Evolutionary conservation across 2,797 vertebrate species (phyloP).

Genomic region (Sciaenops ocellatus): DNA sequence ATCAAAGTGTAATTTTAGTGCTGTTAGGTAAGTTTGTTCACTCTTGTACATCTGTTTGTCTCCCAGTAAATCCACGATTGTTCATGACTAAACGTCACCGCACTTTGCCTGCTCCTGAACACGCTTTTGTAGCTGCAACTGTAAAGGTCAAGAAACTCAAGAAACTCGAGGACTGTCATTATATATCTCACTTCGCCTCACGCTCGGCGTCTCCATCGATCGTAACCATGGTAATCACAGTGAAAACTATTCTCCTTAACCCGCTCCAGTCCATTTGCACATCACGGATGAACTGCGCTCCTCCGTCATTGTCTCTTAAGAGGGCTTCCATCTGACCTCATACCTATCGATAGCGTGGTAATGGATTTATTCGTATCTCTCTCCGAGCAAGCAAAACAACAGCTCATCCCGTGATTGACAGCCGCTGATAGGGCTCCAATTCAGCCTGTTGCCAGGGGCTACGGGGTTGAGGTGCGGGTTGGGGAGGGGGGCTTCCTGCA

Average conservation of each 20-base stretch:
- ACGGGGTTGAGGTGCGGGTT: conserved; percentile 18
- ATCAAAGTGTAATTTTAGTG: background rate
- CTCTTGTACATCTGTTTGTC: no score
- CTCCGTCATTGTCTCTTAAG: conserved; percentile 13
- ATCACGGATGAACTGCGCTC: background rate
- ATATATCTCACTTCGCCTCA: background rate
- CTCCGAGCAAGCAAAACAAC: conserved; percentile 19
- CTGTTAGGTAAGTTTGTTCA: background rate
- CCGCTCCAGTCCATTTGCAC: conserved; percentile 22
- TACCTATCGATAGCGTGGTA: background rate
- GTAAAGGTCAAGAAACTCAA: conserved; percentile 10
- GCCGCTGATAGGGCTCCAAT: conserved; percentile 48
- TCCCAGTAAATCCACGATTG: background rate
- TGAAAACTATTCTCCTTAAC: conserved; percentile 14
- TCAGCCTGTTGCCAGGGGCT: conserved; percentile 80
- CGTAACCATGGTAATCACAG: conserved; percentile 24
- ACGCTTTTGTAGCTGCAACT: background rate
- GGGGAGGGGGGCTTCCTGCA: conserved; percentile 40
- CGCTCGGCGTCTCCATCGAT: conserved; percentile 10
- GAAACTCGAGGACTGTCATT: background rate
- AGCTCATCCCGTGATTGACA: conserved; percentile 64
- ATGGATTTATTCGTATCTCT: conserved; percentile 48
- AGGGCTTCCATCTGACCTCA: conserved; percentile 2
- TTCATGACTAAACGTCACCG: background rate
- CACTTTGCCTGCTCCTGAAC: background rate